Evolutionary conservation across 2,888 invertebrate genomes (phyloP).

Genomic region (Xestia ashworthii): DNA sequence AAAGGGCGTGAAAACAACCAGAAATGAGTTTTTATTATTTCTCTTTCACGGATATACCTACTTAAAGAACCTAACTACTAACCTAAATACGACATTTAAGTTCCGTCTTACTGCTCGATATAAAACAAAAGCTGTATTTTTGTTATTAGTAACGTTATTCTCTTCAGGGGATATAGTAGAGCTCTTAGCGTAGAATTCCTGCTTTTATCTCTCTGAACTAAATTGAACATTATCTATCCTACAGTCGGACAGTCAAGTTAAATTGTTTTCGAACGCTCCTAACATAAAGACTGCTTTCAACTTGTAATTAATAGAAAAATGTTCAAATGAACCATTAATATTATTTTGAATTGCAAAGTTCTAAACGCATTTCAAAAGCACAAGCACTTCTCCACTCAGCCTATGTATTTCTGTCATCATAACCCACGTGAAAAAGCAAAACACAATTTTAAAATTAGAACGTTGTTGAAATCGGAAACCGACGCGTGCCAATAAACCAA

Average conservation of each 20-base stretch:
- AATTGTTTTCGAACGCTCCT: conserved; percentile 40
- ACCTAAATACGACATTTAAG: conserved; percentile 32
- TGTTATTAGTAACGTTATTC: conserved; percentile 25
- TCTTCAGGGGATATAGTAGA: conserved; percentile 24
- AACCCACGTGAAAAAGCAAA: conserved; percentile 65
- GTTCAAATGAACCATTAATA: conserved; percentile 2
- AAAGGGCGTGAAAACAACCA: conserved; percentile 59
- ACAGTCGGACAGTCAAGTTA: conserved; percentile 31
- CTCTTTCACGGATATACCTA: neutral
- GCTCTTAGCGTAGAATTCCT: conserved; percentile 37
- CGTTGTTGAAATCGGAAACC: conserved; percentile 72
- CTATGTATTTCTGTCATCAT: conserved; percentile 64
- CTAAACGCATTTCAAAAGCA: conserved; percentile 33
- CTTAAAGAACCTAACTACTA: conserved; percentile 4
- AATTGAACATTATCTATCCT: conserved; percentile 42
- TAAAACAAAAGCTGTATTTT: conserved; percentile 34
- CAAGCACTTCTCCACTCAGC: conserved; percentile 47
- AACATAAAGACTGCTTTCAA: conserved; percentile 28
- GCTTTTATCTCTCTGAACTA: conserved; percentile 41
- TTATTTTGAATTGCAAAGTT: conserved; percentile 21
- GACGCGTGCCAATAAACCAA: conserved; percentile 76
- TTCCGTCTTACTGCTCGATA: neutral
- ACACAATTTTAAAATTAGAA: conserved; percentile 73
- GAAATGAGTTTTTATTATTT: conserved; percentile 35
- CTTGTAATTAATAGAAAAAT: conserved; percentile 31